Conservation (phyloP, 2,888 invertebrate genomes). For the Bugulina stolonifera region DNA sequence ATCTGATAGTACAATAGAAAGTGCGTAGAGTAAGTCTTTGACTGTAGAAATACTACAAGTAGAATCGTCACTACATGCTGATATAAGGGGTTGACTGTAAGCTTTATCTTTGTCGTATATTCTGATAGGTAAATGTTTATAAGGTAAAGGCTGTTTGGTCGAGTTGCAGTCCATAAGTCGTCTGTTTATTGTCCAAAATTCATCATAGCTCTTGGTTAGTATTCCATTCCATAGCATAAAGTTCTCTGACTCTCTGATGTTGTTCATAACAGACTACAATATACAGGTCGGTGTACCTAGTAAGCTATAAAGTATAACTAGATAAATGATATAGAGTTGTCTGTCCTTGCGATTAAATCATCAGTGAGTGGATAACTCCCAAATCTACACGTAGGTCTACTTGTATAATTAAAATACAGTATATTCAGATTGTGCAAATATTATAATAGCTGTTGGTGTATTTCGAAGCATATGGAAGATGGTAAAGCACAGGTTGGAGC, state of each 20-base stretch:
- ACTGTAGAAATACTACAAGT: neutral
- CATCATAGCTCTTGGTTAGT: constrained; percentile 88
- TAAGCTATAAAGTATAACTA: too few relatives aligned
- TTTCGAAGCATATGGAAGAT: too few relatives aligned
- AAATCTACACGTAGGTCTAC: too few relatives aligned
- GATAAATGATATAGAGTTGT: too few relatives aligned
- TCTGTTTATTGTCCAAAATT: constrained; percentile 95
- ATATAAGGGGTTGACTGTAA: constrained; percentile 23
- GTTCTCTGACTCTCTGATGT: constrained; percentile 78
- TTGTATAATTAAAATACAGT: too few relatives aligned
- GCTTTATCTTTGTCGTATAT: constrained; percentile 40
- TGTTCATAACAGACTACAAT: constrained; percentile 41
- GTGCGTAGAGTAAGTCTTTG: neutral
- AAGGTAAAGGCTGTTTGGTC: constrained; percentile 35
- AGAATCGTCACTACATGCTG: neutral
- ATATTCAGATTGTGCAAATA: too few relatives aligned
- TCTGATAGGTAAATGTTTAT: constrained; percentile 46
- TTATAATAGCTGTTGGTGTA: too few relatives aligned
- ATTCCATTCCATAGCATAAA: constrained; percentile 91
- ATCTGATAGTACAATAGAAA: neutral
- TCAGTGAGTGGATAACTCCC: too few relatives aligned
- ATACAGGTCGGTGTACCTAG: neutral
- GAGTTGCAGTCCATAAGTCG: constrained; percentile 73
- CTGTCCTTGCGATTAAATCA: too few relatives aligned
- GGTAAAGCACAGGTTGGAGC: too few relatives aligned